Evolutionary conservation across 1,140 invertebrate species (phyloP).

Genomic region (Achroia grisella): DNA sequence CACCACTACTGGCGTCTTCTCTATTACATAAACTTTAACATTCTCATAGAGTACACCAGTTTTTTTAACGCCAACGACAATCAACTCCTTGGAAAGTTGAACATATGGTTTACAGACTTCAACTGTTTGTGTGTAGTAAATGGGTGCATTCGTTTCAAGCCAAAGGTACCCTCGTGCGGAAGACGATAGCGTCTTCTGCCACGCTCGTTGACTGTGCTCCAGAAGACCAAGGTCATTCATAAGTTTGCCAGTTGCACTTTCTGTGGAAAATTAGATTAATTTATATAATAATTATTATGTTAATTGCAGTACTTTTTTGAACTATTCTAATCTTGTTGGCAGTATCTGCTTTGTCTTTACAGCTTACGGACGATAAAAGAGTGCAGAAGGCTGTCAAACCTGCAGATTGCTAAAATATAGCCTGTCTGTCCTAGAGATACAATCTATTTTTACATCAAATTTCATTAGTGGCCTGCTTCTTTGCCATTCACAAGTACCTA

Average conservation of each 20-base stretch:
- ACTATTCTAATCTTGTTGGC: too few species aligned
- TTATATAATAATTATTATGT: not conserved
- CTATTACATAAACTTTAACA: slow-evolving; percentile 69
- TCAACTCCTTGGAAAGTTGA: slow-evolving; percentile 75
- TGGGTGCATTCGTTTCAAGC: slow-evolving; percentile 79
- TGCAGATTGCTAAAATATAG: too few species aligned
- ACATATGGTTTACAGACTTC: slow-evolving; percentile 76
- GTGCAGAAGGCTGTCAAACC: too few species aligned
- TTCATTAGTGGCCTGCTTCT: too few species aligned
- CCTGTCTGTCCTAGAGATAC: too few species aligned
- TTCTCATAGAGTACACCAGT: slow-evolving; percentile 70
- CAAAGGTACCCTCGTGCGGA: slow-evolving; percentile 76
- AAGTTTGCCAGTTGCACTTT: slow-evolving; percentile 75
- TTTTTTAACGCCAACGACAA: slow-evolving; percentile 72
- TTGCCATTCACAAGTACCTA: too few species aligned
- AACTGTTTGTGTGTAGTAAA: slow-evolving; percentile 75
- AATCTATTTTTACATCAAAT: too few species aligned
- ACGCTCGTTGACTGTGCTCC: slow-evolving; percentile 76
- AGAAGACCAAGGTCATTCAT: slow-evolving; percentile 76
- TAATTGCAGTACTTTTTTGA: too few species aligned
- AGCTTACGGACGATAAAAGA: too few species aligned
- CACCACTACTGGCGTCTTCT: slow-evolving; percentile 77
- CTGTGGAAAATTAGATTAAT: slow-evolving; percentile 38
- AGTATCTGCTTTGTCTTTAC: too few species aligned
- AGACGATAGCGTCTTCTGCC: slow-evolving; percentile 73